Evolutionary conservation across 2,797 vertebrate genomes (phyloP).

Genomic region (Gastrophryne carolinensis): DNA sequence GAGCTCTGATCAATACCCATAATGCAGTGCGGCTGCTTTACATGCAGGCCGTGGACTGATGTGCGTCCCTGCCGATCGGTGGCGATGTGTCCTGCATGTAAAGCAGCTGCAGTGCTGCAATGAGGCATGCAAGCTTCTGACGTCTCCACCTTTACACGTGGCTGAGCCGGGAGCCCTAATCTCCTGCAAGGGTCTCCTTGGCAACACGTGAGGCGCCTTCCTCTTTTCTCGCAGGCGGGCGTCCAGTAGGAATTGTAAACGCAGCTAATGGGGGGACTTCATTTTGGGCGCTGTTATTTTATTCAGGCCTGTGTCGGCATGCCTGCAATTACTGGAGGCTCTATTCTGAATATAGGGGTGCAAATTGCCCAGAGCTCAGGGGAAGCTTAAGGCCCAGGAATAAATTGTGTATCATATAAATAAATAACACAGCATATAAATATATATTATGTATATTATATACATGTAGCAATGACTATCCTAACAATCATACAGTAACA

Average conservation of each 20-base stretch:
- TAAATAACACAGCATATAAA: too few species aligned
- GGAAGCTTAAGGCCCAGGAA: too few species aligned
- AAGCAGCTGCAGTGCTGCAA: conserved; percentile 1
- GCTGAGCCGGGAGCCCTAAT: background rate
- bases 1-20: background rate
- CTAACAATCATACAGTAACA: too few species aligned
- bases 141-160: background rate
- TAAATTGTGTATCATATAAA: too few species aligned
- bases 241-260: background rate
- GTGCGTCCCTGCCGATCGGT: background rate
- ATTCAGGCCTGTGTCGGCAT: too few species aligned
- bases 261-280: background rate
- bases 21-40: background rate
- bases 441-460: too few species aligned
- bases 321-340: too few species aligned
- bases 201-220: conserved; percentile 16
- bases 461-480: too few species aligned
- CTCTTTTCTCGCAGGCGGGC: background rate
- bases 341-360: too few species aligned
- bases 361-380: too few species aligned
- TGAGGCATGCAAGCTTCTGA: background rate
- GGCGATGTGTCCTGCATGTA: background rate
- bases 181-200: conserved; percentile 4
- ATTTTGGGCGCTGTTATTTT: too few species aligned
- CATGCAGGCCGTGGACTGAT: background rate